Evolutionary conservation across 2,888 invertebrate species (phyloP).

Genomic region (Arctia plantaginis): DNA sequence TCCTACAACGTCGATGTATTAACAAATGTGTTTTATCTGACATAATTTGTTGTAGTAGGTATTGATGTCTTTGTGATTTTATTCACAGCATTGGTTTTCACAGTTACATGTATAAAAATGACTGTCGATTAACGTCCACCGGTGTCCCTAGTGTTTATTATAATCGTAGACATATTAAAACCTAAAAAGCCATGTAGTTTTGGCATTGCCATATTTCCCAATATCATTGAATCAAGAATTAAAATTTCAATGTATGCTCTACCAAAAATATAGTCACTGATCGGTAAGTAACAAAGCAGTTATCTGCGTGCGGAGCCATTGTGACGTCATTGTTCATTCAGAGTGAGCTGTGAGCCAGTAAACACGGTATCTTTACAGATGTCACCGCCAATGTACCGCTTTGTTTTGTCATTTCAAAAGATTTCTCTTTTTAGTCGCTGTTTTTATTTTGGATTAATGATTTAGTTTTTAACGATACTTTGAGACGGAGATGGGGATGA

Average conservation of each 20-base stretch:
- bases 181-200: no score
- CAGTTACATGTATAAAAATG: no score
- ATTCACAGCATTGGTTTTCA: no score
- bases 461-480: conserved; percentile 25
- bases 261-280: neutral
- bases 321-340: conserved; percentile 51
- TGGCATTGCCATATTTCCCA: no score
- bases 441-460: conserved; percentile 40
- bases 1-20: no score
- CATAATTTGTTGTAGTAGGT: no score
- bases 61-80: no score
- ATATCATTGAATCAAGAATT: neutral
- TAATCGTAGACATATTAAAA: no score
- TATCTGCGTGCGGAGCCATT: conserved; percentile 48
- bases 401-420: conserved; percentile 47
- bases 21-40: no score
- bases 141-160: no score
- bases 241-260: neutral
- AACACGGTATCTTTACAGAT: conserved; percentile 50
- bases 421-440: conserved; percentile 25
- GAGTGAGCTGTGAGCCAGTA: conserved; percentile 38
- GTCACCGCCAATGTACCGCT: conserved; percentile 42
- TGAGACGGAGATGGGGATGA: neutral
- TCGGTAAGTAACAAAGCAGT: conserved; percentile 39
- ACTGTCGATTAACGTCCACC: no score